A percentile compares a stretch with the other conserved stretches of the same genome.
These are phyloP conservation scores for Bugulina stolonifera DNA, from an alignment of 2,888 invertebrate species.

Conservation along the genomic window DNA sequence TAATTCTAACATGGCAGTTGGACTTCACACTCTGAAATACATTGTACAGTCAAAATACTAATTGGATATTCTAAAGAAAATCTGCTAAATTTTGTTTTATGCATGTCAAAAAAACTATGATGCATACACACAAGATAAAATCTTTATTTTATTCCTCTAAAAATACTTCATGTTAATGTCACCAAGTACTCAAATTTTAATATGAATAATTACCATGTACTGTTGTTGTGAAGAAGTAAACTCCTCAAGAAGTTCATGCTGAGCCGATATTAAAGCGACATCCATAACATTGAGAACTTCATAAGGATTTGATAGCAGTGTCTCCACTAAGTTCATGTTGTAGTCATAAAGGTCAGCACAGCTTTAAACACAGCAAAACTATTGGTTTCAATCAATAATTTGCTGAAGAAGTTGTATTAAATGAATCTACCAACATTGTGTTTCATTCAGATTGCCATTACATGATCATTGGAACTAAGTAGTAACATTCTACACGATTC, in stretches of 20 bases:
- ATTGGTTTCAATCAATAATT: no score
- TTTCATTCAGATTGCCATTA: no score
- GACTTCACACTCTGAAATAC: conserved; percentile 56
- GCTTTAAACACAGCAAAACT: conserved; percentile 21
- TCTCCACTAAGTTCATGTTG: conserved; percentile 64
- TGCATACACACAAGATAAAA: not conserved
- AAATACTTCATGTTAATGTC: not conserved
- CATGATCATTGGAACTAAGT: no score
- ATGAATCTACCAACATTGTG: no score
- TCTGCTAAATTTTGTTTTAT: no score
- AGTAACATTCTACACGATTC: no score
- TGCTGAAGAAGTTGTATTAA: no score
- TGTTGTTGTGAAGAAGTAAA: conserved; percentile 9
- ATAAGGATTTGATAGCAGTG: conserved; percentile 63
- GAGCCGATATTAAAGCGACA: conserved; percentile 32
- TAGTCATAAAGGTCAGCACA: conserved; percentile 56
- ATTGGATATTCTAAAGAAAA: no score
- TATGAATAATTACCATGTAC: conserved; percentile 16
- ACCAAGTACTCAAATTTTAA: not conserved
- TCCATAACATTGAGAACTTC: conserved; percentile 63
- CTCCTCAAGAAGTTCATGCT: not conserved
- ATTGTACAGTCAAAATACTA: not conserved
- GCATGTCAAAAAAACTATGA: no score
- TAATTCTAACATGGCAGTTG: conserved; percentile 64
- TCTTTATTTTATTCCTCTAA: not conserved